phyloP scores from a whole-genome alignment of 2,888 invertebrate genomes.

The Lamellibrachia satsuma region DNA sequence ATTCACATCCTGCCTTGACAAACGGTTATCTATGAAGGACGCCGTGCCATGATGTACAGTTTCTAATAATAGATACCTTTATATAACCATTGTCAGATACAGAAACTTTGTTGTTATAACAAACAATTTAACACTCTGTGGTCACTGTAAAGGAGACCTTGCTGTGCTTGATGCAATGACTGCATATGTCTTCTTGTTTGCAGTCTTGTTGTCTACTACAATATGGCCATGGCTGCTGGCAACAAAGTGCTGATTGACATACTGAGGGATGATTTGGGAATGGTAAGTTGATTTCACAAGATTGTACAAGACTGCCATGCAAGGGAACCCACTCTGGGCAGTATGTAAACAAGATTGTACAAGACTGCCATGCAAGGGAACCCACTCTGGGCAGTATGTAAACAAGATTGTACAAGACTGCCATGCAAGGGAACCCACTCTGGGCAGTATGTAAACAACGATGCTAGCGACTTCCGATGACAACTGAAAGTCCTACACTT shows the following conservation, averaged over 20 bases:
- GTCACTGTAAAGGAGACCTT: no score
- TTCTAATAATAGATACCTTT: not conserved
- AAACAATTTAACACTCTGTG: no score
- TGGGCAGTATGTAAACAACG: no score
- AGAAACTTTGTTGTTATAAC: no score
- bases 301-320: not conserved
- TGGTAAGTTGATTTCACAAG: not conserved
- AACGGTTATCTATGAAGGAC: not conserved
- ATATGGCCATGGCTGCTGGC: not conserved
- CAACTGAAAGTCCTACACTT: no score
- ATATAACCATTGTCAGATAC: no score
- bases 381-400: no score
- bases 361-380: no score
- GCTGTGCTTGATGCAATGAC: not conserved
- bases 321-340: not conserved
- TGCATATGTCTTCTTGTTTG: not conserved
- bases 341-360: no score
- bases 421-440: not conserved
- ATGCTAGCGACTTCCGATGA: no score
- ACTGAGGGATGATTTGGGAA: not conserved
- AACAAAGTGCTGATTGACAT: not conserved
- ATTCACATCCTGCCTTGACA: not conserved
- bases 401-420: not conserved
- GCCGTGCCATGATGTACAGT: not conserved
- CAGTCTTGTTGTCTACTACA: not conserved